Base-by-base conservation (phyloP, 2,797 vertebrate species). In the Varecia variegata region DNA sequence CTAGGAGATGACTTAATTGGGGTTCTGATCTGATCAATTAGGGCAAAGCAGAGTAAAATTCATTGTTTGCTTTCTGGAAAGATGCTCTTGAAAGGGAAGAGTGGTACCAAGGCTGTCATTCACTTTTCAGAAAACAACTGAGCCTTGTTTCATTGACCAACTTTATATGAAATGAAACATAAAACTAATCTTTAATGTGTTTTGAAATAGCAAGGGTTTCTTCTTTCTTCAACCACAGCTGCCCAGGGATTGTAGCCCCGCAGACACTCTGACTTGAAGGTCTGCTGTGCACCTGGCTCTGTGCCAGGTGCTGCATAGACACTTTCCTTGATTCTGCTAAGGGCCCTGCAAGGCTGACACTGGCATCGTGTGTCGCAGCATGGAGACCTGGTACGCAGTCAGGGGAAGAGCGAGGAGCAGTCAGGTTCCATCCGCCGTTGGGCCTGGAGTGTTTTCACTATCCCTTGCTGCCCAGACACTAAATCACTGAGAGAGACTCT, bases 201-300 rank as follows among this genome's bases (percentile, higher is more conserved):
- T 95, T 71, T 58, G 56, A 76, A 25, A 35, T 14, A 11, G 54
- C 5, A 56, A 60, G 20, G 25, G 25, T 56, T 43, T 52, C 9
- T 32, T 58, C 21, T 67, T 27, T 35, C 52, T 23, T 58, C 30
- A 58, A 17, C 30, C 15, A 2, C 15, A 2, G n/a, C 47, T 35
- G 30, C 76, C 14, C 14, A 0, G 82, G 23, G 38, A 17, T 18
- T 18, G 1, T 23, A 5, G 25, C 32, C 70, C 25, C 13, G 2
- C 0, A 47, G 23, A 32, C 27, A 45, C 40, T 58, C 52, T n/a
- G 54, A 17, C 40, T 9, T 1, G 1, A 11, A 13, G 79, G 52
- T 14, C 23, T 43, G 30, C 18, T 1, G 0, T 0, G 5, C 2
- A 35, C 35, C 65, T 58, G 52, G 50, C 27, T 1, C 15, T n/a